A percentile compares a stretch with the other conserved stretches of the same genome.
These are phyloP conservation scores for Haemorhous mexicanus DNA, from an alignment of 2,113 vertebrate species.

Conservation along the genomic window DNA sequence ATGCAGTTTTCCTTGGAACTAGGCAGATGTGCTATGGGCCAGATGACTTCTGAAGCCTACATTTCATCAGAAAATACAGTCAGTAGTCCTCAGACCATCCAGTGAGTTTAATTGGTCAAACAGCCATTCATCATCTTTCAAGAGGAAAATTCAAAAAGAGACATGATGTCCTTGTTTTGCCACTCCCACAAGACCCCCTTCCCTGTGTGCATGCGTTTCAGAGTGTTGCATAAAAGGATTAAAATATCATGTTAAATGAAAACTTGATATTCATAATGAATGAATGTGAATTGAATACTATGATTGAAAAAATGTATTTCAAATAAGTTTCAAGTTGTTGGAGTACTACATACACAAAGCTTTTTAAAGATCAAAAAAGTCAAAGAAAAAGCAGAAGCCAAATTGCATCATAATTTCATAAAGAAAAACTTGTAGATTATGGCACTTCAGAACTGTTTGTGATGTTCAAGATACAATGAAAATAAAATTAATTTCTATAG, in stretches of 20 bases:
- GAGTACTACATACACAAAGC: neutral
- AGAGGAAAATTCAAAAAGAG: neutral
- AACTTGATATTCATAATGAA: neutral
- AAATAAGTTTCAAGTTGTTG: neutral
- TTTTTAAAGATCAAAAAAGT: neutral
- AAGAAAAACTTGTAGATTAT: neutral
- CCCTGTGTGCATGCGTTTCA: neutral
- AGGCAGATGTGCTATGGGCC: neutral
- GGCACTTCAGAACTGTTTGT: neutral
- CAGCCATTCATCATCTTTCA: neutral
- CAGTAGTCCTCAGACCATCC: neutral
- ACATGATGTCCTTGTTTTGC: neutral
- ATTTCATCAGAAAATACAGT: neutral
- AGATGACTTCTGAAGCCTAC: neutral
- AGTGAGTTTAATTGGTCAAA: neutral
- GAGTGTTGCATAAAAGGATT: neutral
- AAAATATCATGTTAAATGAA: neutral
- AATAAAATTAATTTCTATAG: neutral
- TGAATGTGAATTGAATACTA: neutral
- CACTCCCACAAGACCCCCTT: neutral
- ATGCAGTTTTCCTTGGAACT: neutral
- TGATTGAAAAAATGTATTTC: accelerated
- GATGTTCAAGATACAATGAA: neutral
- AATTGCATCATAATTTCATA: neutral
- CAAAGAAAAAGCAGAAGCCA: neutral